Percentiles rank a stretch among this genome's conserved stretches.
phyloP scores from a whole-genome alignment of 2,113 vertebrate genomes.

The Actenoides lindsayi region DNA sequence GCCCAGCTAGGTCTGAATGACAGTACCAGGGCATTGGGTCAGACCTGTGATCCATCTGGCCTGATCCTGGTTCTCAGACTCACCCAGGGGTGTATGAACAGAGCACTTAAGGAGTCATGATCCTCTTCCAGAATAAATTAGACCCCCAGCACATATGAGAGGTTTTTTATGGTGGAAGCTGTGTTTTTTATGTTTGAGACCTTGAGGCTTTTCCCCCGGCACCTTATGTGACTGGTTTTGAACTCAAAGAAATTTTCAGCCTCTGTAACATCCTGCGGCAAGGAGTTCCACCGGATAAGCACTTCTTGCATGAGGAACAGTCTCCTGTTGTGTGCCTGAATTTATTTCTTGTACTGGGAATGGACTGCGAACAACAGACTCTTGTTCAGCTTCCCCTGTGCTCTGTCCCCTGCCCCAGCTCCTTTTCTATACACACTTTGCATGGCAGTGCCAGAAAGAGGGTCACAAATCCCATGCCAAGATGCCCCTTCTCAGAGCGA shows the following conservation, averaged over 20 bases:
- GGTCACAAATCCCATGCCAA: not conserved
- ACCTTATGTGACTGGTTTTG: not conserved
- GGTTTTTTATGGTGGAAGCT: rapidly evolving
- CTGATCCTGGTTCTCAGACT: not conserved
- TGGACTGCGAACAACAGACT: not conserved
- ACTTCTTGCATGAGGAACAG: not conserved
- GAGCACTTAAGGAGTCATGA: no score
- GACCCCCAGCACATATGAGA: rapidly evolving
- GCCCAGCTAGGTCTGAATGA: not conserved
- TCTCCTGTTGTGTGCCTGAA: not conserved
- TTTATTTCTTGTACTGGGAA: not conserved
- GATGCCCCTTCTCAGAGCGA: not conserved
- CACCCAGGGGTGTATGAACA: not conserved
- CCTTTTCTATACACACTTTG: not conserved
- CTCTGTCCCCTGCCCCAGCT: not conserved
- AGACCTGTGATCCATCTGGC: rapidly evolving
- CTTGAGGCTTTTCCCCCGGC: not conserved
- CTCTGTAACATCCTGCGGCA: not conserved
- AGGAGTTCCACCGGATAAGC: not conserved
- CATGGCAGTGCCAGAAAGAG: not conserved
- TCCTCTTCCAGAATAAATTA: not conserved
- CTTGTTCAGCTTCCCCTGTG: not conserved
- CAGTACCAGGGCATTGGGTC: not conserved
- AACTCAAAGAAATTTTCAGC: not conserved
- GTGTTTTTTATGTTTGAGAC: not conserved